Conservation (phyloP, 2,888 invertebrate genomes). For the Scaptomyza cyrtandrae region DNA sequence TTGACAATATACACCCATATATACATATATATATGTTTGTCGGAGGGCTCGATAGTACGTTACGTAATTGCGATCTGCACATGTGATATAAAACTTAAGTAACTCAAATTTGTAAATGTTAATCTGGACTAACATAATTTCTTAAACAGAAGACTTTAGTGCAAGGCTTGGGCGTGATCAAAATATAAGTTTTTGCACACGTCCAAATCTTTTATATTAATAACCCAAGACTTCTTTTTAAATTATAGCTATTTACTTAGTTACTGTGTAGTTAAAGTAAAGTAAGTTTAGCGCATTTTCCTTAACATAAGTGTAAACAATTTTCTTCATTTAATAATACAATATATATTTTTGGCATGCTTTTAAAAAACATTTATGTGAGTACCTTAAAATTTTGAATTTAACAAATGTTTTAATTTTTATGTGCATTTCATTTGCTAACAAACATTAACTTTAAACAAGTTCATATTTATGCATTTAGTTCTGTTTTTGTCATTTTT, state of each 20-base stretch:
- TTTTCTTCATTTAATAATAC: neutral
- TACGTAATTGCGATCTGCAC: constrained; percentile 35
- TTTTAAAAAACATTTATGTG: constrained; percentile 17
- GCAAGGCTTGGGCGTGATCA: constrained; percentile 9
- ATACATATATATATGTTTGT: constrained; percentile 5
- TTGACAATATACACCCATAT: constrained; percentile 2
- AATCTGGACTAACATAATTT: constrained; percentile 37
- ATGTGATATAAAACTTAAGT: constrained; percentile 75
- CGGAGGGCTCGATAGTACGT: constrained; percentile 20
- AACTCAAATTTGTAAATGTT: constrained; percentile 68
- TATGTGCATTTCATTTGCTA: constrained; percentile 63
- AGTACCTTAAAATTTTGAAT: constrained; percentile 9
- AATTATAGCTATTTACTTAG: constrained; percentile 33
- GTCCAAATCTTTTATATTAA: neutral
- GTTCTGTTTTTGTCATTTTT: constrained; percentile 44
- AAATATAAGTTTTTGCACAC: constrained; percentile 1
- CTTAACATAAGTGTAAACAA: constrained; percentile 10
- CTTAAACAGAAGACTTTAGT: constrained; percentile 22
- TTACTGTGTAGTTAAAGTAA: constrained; percentile 44
- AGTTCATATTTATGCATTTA: constrained; percentile 57
- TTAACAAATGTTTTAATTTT: constrained; percentile 43
- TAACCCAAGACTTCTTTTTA: constrained; percentile 1
- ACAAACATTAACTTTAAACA: constrained; percentile 67
- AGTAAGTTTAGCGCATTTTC: constrained; percentile 59
- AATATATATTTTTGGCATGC: constrained; percentile 57